phyloP scores from a whole-genome alignment of 2,888 invertebrate species.

The Ormyrus rosae region DNA sequence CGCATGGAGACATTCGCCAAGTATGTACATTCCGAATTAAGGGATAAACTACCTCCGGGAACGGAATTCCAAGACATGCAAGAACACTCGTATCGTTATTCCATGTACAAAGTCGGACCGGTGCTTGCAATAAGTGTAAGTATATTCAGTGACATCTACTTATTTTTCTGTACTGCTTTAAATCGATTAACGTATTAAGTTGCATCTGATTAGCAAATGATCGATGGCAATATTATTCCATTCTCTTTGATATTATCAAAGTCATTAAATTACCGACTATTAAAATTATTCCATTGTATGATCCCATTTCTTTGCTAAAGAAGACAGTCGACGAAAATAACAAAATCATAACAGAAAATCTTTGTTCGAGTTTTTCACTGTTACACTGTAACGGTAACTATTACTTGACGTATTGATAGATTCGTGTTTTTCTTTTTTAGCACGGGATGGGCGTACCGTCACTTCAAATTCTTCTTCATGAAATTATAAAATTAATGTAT shows the following conservation, averaged over 20 bases:
- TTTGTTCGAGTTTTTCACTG: too few relatives aligned
- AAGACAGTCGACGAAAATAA: background rate
- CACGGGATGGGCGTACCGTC: conserved; percentile 98
- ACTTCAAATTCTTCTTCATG: conserved; percentile 93
- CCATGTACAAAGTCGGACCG: conserved; percentile 96
- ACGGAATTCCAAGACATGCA: conserved; percentile 92
- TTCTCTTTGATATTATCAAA: too few relatives aligned
- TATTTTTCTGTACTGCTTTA: background rate
- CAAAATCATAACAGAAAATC: background rate
- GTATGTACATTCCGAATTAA: conserved; percentile 92
- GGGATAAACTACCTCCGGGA: conserved; percentile 92
- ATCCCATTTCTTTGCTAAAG: background rate
- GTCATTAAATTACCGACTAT: too few relatives aligned
- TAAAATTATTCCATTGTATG: too few relatives aligned
- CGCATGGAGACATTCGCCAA: conserved; percentile 96
- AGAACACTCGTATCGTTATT: conserved; percentile 93
- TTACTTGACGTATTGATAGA: too few relatives aligned
- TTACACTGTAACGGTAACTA: too few relatives aligned
- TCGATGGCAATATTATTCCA: too few relatives aligned
- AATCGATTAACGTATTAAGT: too few relatives aligned
- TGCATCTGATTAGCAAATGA: too few relatives aligned
- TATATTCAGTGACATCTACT: conserved; percentile 63
- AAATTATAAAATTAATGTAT: conserved; percentile 94
- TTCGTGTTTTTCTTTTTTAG: conserved; percentile 76
- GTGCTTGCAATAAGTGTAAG: conserved; percentile 90